Evolutionary conservation across 2,888 invertebrate species (phyloP).

Genomic region (Sussaba pulchella): DNA sequence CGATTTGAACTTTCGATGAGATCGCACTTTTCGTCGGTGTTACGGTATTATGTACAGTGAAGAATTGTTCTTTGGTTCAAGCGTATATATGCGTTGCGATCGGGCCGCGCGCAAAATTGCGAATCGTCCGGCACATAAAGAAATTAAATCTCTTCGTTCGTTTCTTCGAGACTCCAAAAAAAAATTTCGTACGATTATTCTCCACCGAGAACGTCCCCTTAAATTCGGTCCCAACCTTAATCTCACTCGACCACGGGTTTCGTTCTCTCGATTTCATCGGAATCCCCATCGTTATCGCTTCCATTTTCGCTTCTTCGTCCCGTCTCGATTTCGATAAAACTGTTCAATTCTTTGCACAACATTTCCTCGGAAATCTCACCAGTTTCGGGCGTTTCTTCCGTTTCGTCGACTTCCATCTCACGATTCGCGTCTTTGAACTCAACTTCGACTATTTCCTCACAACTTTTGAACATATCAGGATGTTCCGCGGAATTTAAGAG

Average conservation of each 20-base stretch:
- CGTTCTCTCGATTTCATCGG: constrained; percentile 52
- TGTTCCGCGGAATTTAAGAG: constrained; percentile 75
- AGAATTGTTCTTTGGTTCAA: constrained; percentile 53
- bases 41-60: constrained; percentile 58
- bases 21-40: constrained; percentile 32
- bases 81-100: constrained; percentile 33
- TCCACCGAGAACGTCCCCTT: no score
- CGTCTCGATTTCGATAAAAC: constrained; percentile 79
- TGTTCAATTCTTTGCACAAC: constrained; percentile 80
- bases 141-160: neutral
- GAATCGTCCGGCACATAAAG: constrained; percentile 17
- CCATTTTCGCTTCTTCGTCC: constrained; percentile 63
- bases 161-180: constrained; percentile 2
- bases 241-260: constrained; percentile 54
- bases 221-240: no score
- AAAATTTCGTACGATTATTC: constrained; percentile 15
- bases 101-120: constrained; percentile 23
- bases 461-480: constrained; percentile 80
- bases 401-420: constrained; percentile 69
- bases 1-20: constrained; percentile 45
- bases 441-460: constrained; percentile 78
- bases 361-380: constrained; percentile 79
- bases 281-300: constrained; percentile 62
- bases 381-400: constrained; percentile 75
- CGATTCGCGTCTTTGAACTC: constrained; percentile 75